Evolutionary conservation across 2,113 vertebrate genomes (phyloP), one percentile per base, ranked within the genome.

Genomic region (Nerophis ophidion): DNA sequence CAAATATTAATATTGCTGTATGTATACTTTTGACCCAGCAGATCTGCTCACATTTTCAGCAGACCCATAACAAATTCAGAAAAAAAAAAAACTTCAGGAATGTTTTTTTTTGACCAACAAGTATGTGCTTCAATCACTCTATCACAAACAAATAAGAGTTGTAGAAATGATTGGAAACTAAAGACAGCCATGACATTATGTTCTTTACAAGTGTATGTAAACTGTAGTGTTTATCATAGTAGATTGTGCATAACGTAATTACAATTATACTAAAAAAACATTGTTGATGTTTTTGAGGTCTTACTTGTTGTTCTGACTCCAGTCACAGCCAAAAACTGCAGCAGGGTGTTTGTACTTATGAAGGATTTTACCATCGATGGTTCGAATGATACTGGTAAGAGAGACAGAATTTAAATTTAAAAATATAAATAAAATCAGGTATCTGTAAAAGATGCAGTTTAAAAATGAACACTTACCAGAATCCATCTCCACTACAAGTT

Each of bases 221-320:
- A 26, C 26, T 26, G 26, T 26, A 26, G 26, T 26, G 26, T 26
- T 26, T 26, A 26, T 26, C 26, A 3, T 26, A 48, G 1, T 1
- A 48, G 47, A 48, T 6, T 48, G 11, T 48, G 26, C 26, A 15
- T 48, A 48, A n/a, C 46, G 8, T 38, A 48, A 11, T 48, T n/a
- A 15, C 26, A 26, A 48, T 13, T 8, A 3, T 7, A 44, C 10
- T 4, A 42, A 11, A 9, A 14, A 67, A n/a, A 53, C 10, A 54
- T 12, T 12, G 47, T 8, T 49, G 19, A 47, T 33, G 33, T 26
- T 17, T 11, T 26, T 42, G 17, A 17, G 13, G 16, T 65, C 94
- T 91, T 84, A 98, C 97, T 98, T 99, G 87, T 96, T 99, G 72
- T 97, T 98, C 81, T 98, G 95, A 80, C 97, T 99, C 97, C 97